Evolutionary conservation across 1,140 invertebrate species (phyloP).

Genomic region (Glossosoma conforme): DNA sequence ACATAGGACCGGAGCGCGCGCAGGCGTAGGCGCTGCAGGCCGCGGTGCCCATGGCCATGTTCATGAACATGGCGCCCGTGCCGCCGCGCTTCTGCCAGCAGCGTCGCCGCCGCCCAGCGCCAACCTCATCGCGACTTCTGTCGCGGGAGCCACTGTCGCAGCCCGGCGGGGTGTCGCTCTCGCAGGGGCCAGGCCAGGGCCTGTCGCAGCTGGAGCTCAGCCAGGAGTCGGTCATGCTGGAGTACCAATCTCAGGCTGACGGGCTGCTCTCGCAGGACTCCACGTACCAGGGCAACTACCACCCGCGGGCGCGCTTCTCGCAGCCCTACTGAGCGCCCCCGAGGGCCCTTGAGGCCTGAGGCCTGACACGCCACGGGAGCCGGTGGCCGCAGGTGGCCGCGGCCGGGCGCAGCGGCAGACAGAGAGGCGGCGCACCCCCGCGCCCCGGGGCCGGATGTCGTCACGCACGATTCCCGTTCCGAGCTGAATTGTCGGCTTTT

Average conservation of each 20-base stretch:
- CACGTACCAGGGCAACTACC: slow-evolving; percentile 75
- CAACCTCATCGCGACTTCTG: slow-evolving; percentile 32
- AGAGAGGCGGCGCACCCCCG: too few relatives aligned
- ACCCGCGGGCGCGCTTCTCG: slow-evolving; percentile 56
- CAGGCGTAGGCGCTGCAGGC: slow-evolving; percentile 71
- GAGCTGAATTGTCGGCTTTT: slow-evolving; percentile 8
- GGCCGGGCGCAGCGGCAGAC: slow-evolving; percentile 32
- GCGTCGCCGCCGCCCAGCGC: slow-evolving; percentile 42
- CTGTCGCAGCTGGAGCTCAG: slow-evolving; percentile 77
- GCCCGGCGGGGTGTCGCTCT: slow-evolving; percentile 59
- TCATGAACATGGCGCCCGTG: slow-evolving; percentile 87
- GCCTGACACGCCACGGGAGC: slow-evolving; percentile 24
- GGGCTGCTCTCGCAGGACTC: slow-evolving; percentile 92
- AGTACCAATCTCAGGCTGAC: slow-evolving; percentile 92
- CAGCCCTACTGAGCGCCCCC: slow-evolving; percentile 55
- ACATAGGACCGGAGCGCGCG: slow-evolving; percentile 82
- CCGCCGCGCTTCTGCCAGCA: slow-evolving; percentile 85
- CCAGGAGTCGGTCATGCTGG: slow-evolving; percentile 83
- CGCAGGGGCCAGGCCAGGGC: slow-evolving; percentile 69
- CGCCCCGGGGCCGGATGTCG: slow-evolving; percentile 1
- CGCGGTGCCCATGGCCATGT: slow-evolving; percentile 92
- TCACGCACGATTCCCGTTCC: not conserved
- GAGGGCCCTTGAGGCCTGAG: too few relatives aligned
- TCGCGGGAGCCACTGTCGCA: slow-evolving; percentile 59
- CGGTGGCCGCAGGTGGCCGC: not conserved